phyloP scores from a whole-genome alignment of 1,140 invertebrate species.

The Babylonia areolata region DNA sequence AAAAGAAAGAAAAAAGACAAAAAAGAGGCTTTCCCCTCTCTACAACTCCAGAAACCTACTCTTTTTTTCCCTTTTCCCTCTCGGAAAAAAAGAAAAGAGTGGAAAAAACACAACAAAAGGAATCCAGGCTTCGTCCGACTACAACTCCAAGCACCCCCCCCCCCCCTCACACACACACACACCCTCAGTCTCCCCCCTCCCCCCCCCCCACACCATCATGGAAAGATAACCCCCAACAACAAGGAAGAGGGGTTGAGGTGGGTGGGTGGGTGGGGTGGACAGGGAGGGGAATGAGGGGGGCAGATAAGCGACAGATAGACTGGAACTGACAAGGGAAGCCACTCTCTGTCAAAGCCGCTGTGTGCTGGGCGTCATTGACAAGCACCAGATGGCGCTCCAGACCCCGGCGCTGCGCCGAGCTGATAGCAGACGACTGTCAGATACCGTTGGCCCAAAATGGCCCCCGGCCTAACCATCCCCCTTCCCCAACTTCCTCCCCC shows the following conservation, averaged over 20 bases:
- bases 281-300: no score
- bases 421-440: neutral
- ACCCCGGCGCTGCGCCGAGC: neutral
- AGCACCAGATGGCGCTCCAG: slow-evolving; percentile 16
- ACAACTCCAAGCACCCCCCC: no score
- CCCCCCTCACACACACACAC: no score
- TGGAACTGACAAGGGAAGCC: slow-evolving; percentile 28
- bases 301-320: slow-evolving; percentile 28
- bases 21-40: neutral
- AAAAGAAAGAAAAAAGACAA: no score
- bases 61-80: neutral
- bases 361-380: slow-evolving; percentile 15
- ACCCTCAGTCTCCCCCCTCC: no score
- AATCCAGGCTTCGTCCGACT: no score
- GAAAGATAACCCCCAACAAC: slow-evolving; percentile 16
- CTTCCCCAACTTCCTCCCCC: no score
- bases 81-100: neutral
- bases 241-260: no score
- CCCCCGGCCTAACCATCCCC: neutral
- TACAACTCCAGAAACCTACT: neutral
- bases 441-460: neutral
- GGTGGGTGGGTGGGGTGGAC: no score
- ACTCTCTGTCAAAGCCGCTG: slow-evolving; percentile 26
- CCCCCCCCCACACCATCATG: no score
- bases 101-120: neutral